A percentile compares a stretch with the other conserved stretches of the same genome.
phyloP scores from a whole-genome alignment of 2,888 invertebrate species.

The Drosophila meridionalis region DNA sequence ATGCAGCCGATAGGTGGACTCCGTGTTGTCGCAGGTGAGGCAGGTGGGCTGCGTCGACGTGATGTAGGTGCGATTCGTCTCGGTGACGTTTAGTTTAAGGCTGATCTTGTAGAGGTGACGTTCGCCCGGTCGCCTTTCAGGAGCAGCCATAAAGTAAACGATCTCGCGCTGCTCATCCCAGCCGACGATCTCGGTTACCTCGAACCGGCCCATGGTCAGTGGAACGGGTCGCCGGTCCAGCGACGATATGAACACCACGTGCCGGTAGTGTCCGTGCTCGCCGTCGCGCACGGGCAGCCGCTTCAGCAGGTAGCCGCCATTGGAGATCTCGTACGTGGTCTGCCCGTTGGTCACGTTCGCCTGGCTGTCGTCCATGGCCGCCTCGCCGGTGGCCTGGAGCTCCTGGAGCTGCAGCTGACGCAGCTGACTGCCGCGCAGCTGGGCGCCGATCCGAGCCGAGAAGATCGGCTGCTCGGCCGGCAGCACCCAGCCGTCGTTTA shows the following conservation, averaged over 20 bases:
- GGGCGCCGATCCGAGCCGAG: slow-evolving; percentile 78
- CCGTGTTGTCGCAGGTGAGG: slow-evolving; percentile 84
- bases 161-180: slow-evolving; percentile 91
- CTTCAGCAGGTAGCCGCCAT: slow-evolving; percentile 85
- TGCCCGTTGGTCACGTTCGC: slow-evolving; percentile 80
- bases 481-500: slow-evolving; percentile 85
- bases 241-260: slow-evolving; percentile 86
- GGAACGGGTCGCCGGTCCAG: slow-evolving; percentile 84
- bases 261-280: slow-evolving; percentile 87
- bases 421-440: slow-evolving; percentile 61
- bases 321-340: slow-evolving; percentile 83
- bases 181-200: slow-evolving; percentile 90
- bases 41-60: slow-evolving; percentile 84
- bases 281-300: slow-evolving; percentile 88
- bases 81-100: slow-evolving; percentile 85
- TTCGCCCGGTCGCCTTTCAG: slow-evolving; percentile 91
- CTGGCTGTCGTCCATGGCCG: slow-evolving; percentile 39
- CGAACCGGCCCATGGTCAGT: slow-evolving; percentile 91
- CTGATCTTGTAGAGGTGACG: slow-evolving; percentile 92
- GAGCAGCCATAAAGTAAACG: slow-evolving; percentile 93
- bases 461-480: slow-evolving; percentile 84
- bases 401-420: slow-evolving; percentile 25
- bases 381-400: not conserved
- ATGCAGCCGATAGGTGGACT: slow-evolving; percentile 81
- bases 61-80: slow-evolving; percentile 85